Conservation (phyloP, 2,888 invertebrate genomes). For the Mimachlamys varia region DNA sequence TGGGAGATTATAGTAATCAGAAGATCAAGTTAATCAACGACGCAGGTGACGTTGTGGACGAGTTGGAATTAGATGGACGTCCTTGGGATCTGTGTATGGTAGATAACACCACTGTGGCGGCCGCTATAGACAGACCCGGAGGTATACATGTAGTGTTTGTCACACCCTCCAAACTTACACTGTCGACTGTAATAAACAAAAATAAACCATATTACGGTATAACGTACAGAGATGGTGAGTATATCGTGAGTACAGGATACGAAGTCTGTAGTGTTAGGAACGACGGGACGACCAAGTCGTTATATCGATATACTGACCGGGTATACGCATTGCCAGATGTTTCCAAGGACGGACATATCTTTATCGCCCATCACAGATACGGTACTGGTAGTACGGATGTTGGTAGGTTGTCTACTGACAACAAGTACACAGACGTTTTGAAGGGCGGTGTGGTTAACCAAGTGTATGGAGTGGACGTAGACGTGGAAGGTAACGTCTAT, state of each 20-base stretch:
- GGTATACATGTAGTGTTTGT: background rate
- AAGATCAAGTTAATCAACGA: background rate
- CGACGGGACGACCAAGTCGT: background rate
- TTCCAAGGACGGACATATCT: background rate
- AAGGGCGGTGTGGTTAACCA: background rate
- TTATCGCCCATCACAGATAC: background rate
- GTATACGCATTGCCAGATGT: background rate
- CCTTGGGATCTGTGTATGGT: conserved; percentile 25
- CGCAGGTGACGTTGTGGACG: background rate
- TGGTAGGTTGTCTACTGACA: background rate
- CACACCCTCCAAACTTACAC: background rate
- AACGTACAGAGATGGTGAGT: background rate
- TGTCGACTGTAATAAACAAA: background rate
- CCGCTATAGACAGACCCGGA: background rate
- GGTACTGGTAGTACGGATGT: background rate
- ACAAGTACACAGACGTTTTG: background rate
- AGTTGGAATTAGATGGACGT: background rate
- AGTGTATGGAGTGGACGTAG: background rate
- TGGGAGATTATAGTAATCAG: background rate
- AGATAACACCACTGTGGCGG: background rate
- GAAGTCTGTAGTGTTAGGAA: background rate
- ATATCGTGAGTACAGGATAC: background rate
- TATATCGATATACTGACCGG: background rate
- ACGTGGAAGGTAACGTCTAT: conserved; percentile 10
- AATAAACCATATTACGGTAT: background rate